Evolutionary conservation across 2,113 vertebrate genomes (phyloP), one percentile per base, ranked within the genome.

Genomic region (Rhodinocichla rosea): DNA sequence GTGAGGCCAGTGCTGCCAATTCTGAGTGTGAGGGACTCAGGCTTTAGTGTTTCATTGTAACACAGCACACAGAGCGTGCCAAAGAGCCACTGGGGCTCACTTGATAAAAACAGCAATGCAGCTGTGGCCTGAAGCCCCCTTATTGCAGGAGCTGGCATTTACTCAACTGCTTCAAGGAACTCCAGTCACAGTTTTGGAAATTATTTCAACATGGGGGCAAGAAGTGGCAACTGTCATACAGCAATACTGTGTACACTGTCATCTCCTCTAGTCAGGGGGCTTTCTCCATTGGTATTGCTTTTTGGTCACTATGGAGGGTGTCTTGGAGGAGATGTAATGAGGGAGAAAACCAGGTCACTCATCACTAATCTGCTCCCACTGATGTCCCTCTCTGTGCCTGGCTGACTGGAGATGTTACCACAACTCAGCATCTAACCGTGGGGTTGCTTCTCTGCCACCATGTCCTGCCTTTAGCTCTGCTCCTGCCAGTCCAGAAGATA

Each of bases 341-440:
- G 52, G 52, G 60, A 84, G 83, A 87, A 95, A 96, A 95, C 22
- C 37, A 89, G 91, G 86, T 94, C 92, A 60, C 35, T 64, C 57
- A 33, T 89, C n/a, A 39, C 87, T 85, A 56, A 89, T 57, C 44
- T 90, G 76, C 50, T 92, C 81, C 81, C 44, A 68, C 32, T 6
- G 2, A 32, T 77, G 64, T 89, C 73, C 52, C 60, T 32, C 80
- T 64, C 35, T 44, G 40, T 64, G 84, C 45, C 69, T 78, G 90
- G 30, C 69, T 89, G 87, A 40, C 39, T 75, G 64, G 69, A 74
- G 49, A 63, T 57, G 80, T 80, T 91, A 28, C n/a, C 4, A 1
- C 14, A 74, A 83, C 28, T 60, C 37, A 75, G 52, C 28, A 55
- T 75, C 60, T 60, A 53, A 68, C 37, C 22, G 28, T 52, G 32